Conservation (phyloP, 2,888 invertebrate species). For the Elegia similella region DNA sequence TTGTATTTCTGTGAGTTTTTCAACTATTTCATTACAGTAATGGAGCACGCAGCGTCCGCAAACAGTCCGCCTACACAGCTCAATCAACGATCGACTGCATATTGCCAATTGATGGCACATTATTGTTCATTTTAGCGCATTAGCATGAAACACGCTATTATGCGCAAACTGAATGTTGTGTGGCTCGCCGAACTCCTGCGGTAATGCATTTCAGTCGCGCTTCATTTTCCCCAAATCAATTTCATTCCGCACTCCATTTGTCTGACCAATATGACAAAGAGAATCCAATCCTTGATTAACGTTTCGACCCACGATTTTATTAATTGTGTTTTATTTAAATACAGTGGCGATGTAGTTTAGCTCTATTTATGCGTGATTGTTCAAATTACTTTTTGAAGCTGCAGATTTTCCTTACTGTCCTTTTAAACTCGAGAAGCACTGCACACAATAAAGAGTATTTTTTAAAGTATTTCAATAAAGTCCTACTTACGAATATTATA, state of each 20-base stretch:
- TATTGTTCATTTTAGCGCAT: conserved; percentile 27
- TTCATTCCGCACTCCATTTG: conserved; percentile 44
- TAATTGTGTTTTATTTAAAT: conserved; percentile 1
- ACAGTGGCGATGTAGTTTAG: neutral
- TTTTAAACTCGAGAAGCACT: too few relatives aligned
- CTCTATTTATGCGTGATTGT: too few relatives aligned
- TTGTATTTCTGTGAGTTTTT: too few relatives aligned
- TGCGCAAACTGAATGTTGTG: conserved; percentile 30
- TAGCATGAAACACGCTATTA: conserved; percentile 37
- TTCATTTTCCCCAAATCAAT: conserved; percentile 47
- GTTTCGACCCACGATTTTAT: neutral
- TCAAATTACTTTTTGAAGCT: too few relatives aligned
- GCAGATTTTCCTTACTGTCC: too few relatives aligned
- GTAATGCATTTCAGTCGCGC: conserved; percentile 48
- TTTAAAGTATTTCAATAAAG: too few relatives aligned
- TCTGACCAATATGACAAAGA: conserved; percentile 40
- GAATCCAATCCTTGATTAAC: conserved; percentile 34
- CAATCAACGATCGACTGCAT: neutral
- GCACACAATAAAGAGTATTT: too few relatives aligned
- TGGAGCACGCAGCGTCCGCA: neutral
- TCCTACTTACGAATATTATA: too few relatives aligned
- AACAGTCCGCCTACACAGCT: neutral
- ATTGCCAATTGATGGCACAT: conserved; percentile 1
- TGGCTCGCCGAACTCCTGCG: conserved; percentile 34
- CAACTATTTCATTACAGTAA: neutral